Evolutionary conservation across 1,140 invertebrate species (phyloP).

Genomic region (Wiebesia pumilae): DNA sequence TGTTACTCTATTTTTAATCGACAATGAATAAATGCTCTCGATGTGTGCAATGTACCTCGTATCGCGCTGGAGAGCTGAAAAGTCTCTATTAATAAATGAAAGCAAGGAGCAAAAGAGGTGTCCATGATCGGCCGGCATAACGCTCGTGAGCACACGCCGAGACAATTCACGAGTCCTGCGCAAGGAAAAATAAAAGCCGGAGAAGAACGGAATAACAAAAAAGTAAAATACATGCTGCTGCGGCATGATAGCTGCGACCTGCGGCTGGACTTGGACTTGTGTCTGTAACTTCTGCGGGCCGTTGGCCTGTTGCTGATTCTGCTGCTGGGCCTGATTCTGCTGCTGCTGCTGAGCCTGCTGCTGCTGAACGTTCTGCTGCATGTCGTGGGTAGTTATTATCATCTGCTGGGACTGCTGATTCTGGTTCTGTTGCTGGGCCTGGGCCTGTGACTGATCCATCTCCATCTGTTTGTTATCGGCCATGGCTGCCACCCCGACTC

Average conservation of each 20-base stretch:
- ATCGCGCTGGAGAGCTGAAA: too few species aligned
- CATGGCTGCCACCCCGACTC: conserved; percentile 54
- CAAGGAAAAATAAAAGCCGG: background rate
- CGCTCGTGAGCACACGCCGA: background rate
- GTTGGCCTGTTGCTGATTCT: conserved; percentile 67
- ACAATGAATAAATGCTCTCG: too few species aligned
- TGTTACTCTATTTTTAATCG: too few species aligned
- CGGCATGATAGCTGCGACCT: conserved; percentile 77
- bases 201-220: conserved; percentile 43
- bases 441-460: conserved; percentile 65
- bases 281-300: conserved; percentile 70
- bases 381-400: conserved; percentile 70
- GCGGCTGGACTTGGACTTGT: conserved; percentile 74
- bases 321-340: conserved; percentile 61
- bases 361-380: conserved; percentile 75
- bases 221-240: conserved; percentile 72
- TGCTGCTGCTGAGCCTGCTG: conserved; percentile 73
- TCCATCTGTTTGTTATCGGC: conserved; percentile 70
- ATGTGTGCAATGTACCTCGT: too few species aligned
- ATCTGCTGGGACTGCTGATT: conserved; percentile 70
- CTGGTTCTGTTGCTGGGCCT: conserved; percentile 74
- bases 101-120: background rate
- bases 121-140: background rate
- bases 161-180: conserved; percentile 13
- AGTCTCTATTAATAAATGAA: background rate